Conservation (phyloP, 2,797 vertebrate genomes). For the Lepilemur ruficaudatus region DNA sequence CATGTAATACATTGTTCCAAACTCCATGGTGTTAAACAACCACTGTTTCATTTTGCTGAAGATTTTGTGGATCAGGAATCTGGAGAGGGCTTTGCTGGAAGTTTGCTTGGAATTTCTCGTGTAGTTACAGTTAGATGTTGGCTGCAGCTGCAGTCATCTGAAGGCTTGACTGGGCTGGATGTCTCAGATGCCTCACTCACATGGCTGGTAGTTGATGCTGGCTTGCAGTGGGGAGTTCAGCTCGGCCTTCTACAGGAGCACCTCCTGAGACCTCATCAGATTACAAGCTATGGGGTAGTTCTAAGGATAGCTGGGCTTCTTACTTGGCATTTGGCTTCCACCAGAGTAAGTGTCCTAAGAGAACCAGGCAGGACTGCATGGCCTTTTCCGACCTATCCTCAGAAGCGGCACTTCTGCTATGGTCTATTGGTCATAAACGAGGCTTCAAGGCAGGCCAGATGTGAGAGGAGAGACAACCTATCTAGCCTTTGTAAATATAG, state of each 20-base stretch:
- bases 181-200: not conserved
- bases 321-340: not conserved
- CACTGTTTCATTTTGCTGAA: not conserved
- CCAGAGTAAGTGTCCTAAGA: not conserved
- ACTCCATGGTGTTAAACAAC: not conserved
- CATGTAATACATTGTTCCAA: not conserved
- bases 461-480: not conserved
- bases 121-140: not conserved
- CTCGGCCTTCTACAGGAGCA: not conserved
- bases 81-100: not conserved
- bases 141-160: not conserved
- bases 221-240: not conserved
- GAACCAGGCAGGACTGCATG: too few relatives aligned
- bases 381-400: not conserved
- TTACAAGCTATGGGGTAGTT: not conserved
- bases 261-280: not conserved
- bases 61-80: not conserved
- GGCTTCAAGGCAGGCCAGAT: not conserved
- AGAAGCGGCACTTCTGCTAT: not conserved
- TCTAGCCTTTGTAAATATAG: not conserved
- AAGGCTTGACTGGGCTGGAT: not conserved
- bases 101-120: not conserved
- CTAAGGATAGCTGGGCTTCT: not conserved
- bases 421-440: not conserved
- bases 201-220: not conserved